Evolutionary conservation across 2,888 invertebrate species (phyloP).

Genomic region (Iphiclides podalirius): DNA sequence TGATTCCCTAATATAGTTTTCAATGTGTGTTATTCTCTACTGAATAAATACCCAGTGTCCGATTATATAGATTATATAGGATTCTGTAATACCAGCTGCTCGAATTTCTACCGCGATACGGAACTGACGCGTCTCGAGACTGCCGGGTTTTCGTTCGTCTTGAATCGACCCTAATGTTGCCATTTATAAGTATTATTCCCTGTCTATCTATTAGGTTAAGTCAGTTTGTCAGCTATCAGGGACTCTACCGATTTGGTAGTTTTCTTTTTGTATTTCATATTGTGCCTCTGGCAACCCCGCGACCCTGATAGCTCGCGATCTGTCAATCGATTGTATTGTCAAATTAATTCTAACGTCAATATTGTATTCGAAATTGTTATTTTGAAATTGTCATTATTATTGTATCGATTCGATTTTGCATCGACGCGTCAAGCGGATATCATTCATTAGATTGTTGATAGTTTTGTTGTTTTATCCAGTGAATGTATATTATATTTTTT

Average conservation of each 20-base stretch:
- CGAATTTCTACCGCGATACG: too few species aligned
- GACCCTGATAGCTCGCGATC: too few species aligned
- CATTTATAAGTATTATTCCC: constrained; percentile 37
- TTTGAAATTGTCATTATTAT: constrained; percentile 17
- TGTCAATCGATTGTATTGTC: neutral
- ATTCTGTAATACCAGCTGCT: too few species aligned
- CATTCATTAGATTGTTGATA: constrained; percentile 50
- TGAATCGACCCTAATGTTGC: constrained; percentile 28
- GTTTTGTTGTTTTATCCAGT: constrained; percentile 57
- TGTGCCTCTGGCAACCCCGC: too few species aligned
- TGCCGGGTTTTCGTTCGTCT: too few species aligned
- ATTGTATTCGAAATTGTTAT: constrained; percentile 5
- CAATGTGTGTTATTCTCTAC: too few species aligned
- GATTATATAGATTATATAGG: too few species aligned
- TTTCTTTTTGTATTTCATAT: too few species aligned
- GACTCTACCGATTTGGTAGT: constrained; percentile 8
- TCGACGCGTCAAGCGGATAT: constrained; percentile 16
- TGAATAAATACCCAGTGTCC: too few species aligned
- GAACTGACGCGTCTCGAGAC: too few species aligned
- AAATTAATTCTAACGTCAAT: neutral
- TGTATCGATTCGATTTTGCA: neutral
- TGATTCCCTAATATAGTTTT: too few species aligned
- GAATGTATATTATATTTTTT: constrained; percentile 51
- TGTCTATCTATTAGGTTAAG: constrained; percentile 35
- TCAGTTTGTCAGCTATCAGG: constrained; percentile 18